Base-by-base conservation (phyloP, 1,140 invertebrate species). In the Ips nitidus region DNA sequence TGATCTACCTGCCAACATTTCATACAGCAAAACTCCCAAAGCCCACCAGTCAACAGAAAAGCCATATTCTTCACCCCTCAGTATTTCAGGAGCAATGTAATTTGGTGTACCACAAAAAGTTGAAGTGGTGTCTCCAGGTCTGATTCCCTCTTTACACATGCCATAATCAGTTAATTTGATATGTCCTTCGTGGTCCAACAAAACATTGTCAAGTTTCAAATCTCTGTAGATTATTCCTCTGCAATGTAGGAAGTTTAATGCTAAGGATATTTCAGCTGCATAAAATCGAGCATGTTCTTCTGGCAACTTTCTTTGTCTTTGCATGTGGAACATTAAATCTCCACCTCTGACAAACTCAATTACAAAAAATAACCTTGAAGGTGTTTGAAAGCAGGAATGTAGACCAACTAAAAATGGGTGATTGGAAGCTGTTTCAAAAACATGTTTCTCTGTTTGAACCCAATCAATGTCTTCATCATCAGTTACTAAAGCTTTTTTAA, bases 321-420 rank as follows among this genome's bases (percentile, higher is more conserved):
- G 98, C 98, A 99, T 99, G 83, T 99, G 98, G 83, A 98, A 99
- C 98, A 99, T 99, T 36, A 99, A 84, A 83, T 99, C 98, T 42
- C 98, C 98, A 39, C 98, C 98, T 62, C 96, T 90, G 1, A 99
- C 98, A 84, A 99, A 99, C 82, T 99, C 98, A 78, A 99, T 99
- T 55, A 99, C 97, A 82, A 99, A 99, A 84, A 99, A 99, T 59
- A 99, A 86, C 39, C 97, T 87, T 74, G 90, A 92, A 1, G 93
- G 91, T 37, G 93, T 94, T 82, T 99, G 98, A 88, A 99, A 99
- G 84, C 98, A 99, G 1, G 98, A 99, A 83, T 99, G 98, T 45
- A 99, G 85, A 2, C 98, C 98, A 40, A 99, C 98, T 38, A 99
- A 86, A 86, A 99, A 99, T 37, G 98, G 98, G 84, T 99, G 97